Evolutionary conservation across 2,888 invertebrate species (phyloP).

Genomic region (Teinopalpus imperialis): DNA sequence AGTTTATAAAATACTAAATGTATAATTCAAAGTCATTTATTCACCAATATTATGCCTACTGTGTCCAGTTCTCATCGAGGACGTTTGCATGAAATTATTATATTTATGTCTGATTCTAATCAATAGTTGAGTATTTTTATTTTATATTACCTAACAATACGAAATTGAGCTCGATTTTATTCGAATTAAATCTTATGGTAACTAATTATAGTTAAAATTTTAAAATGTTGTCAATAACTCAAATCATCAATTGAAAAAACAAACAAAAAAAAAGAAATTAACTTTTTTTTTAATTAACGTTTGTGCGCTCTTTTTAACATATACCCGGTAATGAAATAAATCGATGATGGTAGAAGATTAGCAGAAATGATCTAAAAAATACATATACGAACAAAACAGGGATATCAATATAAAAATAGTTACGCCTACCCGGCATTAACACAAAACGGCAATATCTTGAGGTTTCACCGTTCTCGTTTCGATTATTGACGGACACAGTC

Average conservation of each 20-base stretch:
- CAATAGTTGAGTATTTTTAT: slow-evolving; percentile 60
- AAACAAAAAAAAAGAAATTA: slow-evolving; percentile 56
- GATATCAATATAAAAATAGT: slow-evolving; percentile 74
- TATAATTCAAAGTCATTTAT: slow-evolving; percentile 64
- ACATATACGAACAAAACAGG: slow-evolving; percentile 55
- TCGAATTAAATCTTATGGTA: slow-evolving; percentile 71
- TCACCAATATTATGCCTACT: slow-evolving; percentile 59
- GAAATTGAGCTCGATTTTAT: slow-evolving; percentile 80
- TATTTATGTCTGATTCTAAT: slow-evolving; percentile 55
- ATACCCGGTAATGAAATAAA: slow-evolving; percentile 61
- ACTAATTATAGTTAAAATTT: slow-evolving; percentile 47
- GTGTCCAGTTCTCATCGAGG: slow-evolving; percentile 71
- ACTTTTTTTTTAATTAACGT: slow-evolving; percentile 71
- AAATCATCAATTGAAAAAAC: slow-evolving; percentile 49
- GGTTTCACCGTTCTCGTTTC: slow-evolving; percentile 50
- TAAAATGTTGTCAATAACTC: slow-evolving; percentile 39
- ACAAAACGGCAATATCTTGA: slow-evolving; percentile 55
- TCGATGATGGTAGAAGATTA: slow-evolving; percentile 51
- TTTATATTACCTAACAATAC: slow-evolving; percentile 70
- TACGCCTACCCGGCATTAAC: slow-evolving; percentile 62
- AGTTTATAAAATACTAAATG: slow-evolving; percentile 76
- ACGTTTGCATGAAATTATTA: slow-evolving; percentile 69
- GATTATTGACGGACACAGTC: slow-evolving; percentile 72
- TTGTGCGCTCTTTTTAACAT: slow-evolving; percentile 78
- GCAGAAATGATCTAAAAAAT: slow-evolving; percentile 56